Conservation (phyloP, 2,797 vertebrate genomes). For the Betta splendens region DNA sequence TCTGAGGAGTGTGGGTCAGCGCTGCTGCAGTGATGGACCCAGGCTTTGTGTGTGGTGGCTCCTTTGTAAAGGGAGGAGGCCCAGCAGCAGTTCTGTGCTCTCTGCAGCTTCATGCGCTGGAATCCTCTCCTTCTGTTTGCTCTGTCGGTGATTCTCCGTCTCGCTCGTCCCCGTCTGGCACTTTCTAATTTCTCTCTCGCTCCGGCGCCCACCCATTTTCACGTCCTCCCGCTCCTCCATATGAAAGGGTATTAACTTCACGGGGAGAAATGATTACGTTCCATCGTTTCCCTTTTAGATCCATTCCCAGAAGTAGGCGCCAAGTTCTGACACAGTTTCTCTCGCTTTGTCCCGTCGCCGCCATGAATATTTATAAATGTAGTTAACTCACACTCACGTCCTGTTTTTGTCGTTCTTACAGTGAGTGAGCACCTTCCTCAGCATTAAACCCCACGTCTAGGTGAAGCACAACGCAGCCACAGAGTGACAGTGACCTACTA, state of each 20-base stretch:
- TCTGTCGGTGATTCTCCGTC: slow-evolving; percentile 35
- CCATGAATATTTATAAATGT: slow-evolving; percentile 11
- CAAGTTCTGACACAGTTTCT: slow-evolving; percentile 27
- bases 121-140: slow-evolving; percentile 45
- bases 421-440: not conserved
- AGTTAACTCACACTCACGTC: slow-evolving; percentile 1
- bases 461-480: slow-evolving; percentile 20
- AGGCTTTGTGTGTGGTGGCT: slow-evolving; percentile 8
- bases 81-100: slow-evolving; percentile 50
- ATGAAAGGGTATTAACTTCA: slow-evolving; percentile 62
- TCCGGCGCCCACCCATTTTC: slow-evolving; percentile 18
- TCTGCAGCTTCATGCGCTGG: slow-evolving; percentile 49
- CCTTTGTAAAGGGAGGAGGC: slow-evolving; percentile 41
- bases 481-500: slow-evolving; percentile 40
- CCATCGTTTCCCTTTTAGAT: slow-evolving; percentile 49
- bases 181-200: slow-evolving; percentile 49
- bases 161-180: slow-evolving; percentile 30
- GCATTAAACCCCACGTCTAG: not conserved
- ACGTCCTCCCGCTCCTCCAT: slow-evolving; percentile 11
- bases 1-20: not conserved
- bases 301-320: slow-evolving; percentile 42
- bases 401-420: slow-evolving; percentile 5
- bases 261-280: slow-evolving; percentile 46
- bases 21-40: too few species aligned
- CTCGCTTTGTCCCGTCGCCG: slow-evolving; percentile 1